phyloP scores from a whole-genome alignment of 2,888 invertebrate genomes.

The Exocentrus adspersus region DNA sequence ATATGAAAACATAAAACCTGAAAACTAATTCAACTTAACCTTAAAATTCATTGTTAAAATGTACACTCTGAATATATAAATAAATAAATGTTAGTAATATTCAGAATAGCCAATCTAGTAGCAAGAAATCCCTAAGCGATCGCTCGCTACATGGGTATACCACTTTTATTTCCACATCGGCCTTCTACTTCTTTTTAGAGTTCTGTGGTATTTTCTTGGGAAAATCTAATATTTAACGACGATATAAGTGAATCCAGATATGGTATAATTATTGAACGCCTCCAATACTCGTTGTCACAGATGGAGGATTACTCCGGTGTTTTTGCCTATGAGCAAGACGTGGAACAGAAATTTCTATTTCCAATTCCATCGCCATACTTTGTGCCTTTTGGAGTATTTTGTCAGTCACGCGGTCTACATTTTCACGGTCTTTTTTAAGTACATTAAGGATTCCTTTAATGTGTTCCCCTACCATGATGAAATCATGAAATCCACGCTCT shows the following conservation, averaged over 20 bases:
- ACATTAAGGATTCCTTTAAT: conserved; percentile 10
- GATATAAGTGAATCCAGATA: conserved; percentile 30
- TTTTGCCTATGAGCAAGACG: conserved; percentile 11
- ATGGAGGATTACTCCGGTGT: conserved; percentile 30
- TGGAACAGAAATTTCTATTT: conserved; percentile 17
- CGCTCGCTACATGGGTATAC: no score
- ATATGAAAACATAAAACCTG: no score
- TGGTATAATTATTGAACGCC: conserved; percentile 28
- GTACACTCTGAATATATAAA: no score
- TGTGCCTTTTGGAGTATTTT: conserved; percentile 14
- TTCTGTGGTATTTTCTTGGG: conserved; percentile 30
- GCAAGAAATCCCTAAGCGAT: no score
- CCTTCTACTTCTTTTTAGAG: no score
- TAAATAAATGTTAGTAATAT: no score
- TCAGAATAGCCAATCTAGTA: no score
- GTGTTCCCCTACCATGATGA: conserved; percentile 16
- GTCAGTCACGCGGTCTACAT: conserved; percentile 11
- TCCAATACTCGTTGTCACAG: conserved; percentile 32
- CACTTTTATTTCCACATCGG: no score
- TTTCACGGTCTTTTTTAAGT: conserved; percentile 16
- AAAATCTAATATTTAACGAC: conserved; percentile 33
- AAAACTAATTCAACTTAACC: no score
- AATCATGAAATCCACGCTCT: conserved; percentile 28
- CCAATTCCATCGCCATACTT: conserved; percentile 1
- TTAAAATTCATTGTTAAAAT: no score